These are phyloP conservation scores for Conistra vaccinii DNA, from an alignment of 2,888 invertebrate species.

Conservation along the genomic window DNA sequence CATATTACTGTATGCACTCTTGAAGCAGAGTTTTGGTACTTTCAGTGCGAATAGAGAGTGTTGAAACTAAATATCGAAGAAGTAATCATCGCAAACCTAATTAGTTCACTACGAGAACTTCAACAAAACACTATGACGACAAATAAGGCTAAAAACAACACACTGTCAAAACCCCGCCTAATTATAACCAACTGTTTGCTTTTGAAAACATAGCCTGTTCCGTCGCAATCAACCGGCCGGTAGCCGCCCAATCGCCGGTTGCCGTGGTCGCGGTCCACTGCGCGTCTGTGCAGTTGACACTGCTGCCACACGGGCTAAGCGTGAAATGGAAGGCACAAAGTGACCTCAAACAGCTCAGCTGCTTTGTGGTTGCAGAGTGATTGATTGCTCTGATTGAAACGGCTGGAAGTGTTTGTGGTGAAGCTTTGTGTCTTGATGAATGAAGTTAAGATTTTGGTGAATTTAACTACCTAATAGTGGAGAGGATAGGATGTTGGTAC, in stretches of 20 bases:
- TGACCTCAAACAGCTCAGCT: conserved; percentile 32
- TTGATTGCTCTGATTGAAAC: conserved; percentile 27
- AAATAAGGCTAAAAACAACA: conserved; percentile 1
- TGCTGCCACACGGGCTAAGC: conserved; percentile 31
- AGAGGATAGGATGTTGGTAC: neutral
- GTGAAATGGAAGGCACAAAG: conserved; percentile 42
- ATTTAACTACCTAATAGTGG: neutral
- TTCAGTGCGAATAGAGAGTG: neutral
- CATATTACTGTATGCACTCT: neutral
- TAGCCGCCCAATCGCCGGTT: neutral
- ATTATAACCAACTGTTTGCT: conserved; percentile 35
- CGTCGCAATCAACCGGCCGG: conserved; percentile 32
- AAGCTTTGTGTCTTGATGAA: neutral
- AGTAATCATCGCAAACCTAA: neutral
- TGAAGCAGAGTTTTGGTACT: neutral
- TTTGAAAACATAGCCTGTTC: conserved; percentile 15
- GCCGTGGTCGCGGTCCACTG: conserved; percentile 31
- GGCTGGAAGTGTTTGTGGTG: neutral
- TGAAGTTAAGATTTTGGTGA: neutral
- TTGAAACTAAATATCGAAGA: neutral
- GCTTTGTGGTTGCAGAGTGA: conserved; percentile 26
- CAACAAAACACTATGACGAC: neutral
- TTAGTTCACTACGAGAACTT: neutral
- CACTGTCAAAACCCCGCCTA: conserved; percentile 5
- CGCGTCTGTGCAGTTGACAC: conserved; percentile 60